Evolutionary conservation across 2,888 invertebrate species (phyloP).

Genomic region (Alcis repandata): DNA sequence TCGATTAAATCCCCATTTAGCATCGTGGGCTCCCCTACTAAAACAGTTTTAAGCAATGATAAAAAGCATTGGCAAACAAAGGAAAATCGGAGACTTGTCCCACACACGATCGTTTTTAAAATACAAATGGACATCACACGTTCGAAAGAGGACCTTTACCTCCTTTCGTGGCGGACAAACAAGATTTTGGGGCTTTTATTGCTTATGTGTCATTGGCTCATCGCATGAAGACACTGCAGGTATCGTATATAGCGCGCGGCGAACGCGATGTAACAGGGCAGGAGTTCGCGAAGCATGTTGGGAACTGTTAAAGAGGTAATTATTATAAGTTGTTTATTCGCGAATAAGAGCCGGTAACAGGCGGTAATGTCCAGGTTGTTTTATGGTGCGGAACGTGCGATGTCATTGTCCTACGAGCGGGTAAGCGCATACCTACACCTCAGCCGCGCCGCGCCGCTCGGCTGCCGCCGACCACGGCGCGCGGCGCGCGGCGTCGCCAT

Average conservation of each 20-base stretch:
- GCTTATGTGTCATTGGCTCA: conserved; percentile 48
- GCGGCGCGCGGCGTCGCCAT: conserved; percentile 20
- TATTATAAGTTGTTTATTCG: conserved; percentile 67
- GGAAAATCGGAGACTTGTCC: conserved; percentile 49
- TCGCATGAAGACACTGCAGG: conserved; percentile 25
- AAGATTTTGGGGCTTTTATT: conserved; percentile 54
- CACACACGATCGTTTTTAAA: conserved; percentile 50
- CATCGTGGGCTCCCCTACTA: conserved; percentile 26
- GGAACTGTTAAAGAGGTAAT: conserved; percentile 70
- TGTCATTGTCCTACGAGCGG: conserved; percentile 83
- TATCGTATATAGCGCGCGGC: conserved; percentile 40
- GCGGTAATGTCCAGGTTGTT: conserved; percentile 80
- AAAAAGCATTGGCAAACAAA: conserved; percentile 53
- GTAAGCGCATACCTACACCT: conserved; percentile 63
- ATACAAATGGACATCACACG: conserved; percentile 55
- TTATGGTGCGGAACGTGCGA: conserved; percentile 84
- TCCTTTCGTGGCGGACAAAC: conserved; percentile 67
- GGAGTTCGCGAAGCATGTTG: conserved; percentile 63
- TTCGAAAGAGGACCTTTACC: conserved; percentile 62
- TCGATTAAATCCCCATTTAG: too few relatives aligned
- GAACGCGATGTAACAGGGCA: conserved; percentile 57
- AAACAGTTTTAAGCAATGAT: conserved; percentile 35
- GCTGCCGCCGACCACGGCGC: conserved; percentile 49
- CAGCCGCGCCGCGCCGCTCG: conserved; percentile 50
- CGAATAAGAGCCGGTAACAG: conserved; percentile 68